Evolutionary conservation across 2,113 vertebrate species (phyloP).

Genomic region (Xiphophorus couchianus): DNA sequence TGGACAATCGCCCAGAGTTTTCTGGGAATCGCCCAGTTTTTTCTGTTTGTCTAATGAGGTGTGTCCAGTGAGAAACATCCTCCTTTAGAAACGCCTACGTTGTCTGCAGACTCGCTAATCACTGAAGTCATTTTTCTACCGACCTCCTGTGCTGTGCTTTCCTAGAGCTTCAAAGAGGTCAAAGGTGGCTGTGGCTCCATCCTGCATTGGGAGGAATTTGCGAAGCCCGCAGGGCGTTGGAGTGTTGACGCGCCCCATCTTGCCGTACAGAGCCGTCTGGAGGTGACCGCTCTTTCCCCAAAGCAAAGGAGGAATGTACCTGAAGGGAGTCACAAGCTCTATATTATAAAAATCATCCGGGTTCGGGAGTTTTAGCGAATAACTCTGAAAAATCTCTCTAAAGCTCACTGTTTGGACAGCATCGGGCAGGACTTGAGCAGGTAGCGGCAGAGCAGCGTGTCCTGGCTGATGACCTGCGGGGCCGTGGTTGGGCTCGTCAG

Average conservation of each 20-base stretch:
- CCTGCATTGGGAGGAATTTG: slow-evolving; percentile 91
- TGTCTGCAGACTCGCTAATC: no score
- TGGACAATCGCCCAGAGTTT: no score
- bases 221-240: slow-evolving; percentile 88
- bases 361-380: slow-evolving; percentile 16
- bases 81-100: no score
- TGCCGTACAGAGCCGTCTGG: slow-evolving; percentile 93
- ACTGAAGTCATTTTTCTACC: slow-evolving; percentile 44
- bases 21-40: no score
- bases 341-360: not conserved
- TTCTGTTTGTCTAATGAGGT: no score
- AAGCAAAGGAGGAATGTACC: slow-evolving; percentile 93
- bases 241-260: slow-evolving; percentile 92
- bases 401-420: slow-evolving; percentile 92
- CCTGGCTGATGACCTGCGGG: slow-evolving; percentile 87
- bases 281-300: slow-evolving; percentile 97
- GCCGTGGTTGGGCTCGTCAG: slow-evolving; percentile 89
- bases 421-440: slow-evolving; percentile 91
- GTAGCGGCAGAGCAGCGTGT: slow-evolving; percentile 87
- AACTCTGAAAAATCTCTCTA: not conserved
- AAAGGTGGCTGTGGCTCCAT: slow-evolving; percentile 93
- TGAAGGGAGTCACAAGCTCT: slow-evolving; percentile 60
- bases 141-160: slow-evolving; percentile 90
- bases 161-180: slow-evolving; percentile 91
- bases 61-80: no score